Evolutionary conservation across 2,888 invertebrate species (phyloP).

Genomic region (Agriopis leucophaearia): DNA sequence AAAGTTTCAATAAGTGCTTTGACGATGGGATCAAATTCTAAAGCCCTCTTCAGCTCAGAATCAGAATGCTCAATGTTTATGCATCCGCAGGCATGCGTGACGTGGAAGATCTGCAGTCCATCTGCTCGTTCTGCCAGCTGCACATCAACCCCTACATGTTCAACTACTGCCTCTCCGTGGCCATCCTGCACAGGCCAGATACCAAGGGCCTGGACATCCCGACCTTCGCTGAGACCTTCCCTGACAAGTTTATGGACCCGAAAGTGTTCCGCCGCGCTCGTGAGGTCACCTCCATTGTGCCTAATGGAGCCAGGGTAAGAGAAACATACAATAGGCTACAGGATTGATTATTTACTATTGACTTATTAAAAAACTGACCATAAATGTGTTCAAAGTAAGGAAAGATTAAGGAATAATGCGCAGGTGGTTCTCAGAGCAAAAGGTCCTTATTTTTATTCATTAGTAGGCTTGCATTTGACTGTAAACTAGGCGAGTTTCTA

Average conservation of each 20-base stretch:
- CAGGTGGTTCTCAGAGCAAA: no score
- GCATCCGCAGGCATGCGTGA: slow-evolving; percentile 87
- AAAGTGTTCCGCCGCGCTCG: slow-evolving; percentile 89
- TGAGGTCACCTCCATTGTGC: slow-evolving; percentile 89
- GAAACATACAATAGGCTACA: no score
- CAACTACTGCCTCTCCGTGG: slow-evolving; percentile 91
- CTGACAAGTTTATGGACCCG: slow-evolving; percentile 93
- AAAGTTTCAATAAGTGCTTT: no score
- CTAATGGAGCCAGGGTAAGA: slow-evolving; percentile 87
- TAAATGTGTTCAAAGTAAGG: no score
- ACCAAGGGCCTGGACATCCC: slow-evolving; percentile 90
- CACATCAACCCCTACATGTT: slow-evolving; percentile 91
- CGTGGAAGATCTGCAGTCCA: slow-evolving; percentile 89
- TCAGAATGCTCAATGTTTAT: not conserved
- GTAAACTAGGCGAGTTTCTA: no score
- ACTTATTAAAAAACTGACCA: no score
- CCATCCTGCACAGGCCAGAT: slow-evolving; percentile 89
- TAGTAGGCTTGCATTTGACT: no score
- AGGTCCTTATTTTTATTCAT: no score
- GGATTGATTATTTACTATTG: no score
- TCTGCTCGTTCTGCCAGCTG: slow-evolving; percentile 89
- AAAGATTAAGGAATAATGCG: no score
- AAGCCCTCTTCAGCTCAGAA: not conserved
- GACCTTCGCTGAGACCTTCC: slow-evolving; percentile 92
- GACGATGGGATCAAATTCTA: no score